Evolutionary conservation across 1,140 invertebrate species (phyloP).

Genomic region (Helicoverpa armigera): DNA sequence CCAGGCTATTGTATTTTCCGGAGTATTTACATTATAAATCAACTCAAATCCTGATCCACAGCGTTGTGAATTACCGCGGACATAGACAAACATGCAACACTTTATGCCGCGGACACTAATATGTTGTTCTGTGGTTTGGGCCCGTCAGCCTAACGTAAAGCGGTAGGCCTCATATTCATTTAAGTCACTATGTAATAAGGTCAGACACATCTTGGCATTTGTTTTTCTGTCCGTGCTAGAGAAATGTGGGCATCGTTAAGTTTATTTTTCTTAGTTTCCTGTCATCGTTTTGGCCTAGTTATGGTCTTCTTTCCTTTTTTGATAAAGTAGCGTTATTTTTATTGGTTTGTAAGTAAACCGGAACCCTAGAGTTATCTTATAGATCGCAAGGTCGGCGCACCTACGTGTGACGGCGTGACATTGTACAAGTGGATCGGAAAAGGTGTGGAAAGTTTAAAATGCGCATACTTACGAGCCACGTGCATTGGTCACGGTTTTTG

Average conservation of each 20-base stretch:
- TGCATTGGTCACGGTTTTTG: neutral
- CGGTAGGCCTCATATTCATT: conserved; percentile 39
- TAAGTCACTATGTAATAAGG: conserved; percentile 37
- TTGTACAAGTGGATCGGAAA: conserved; percentile 40
- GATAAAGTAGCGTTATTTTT: conserved; percentile 11
- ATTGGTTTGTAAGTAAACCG: neutral
- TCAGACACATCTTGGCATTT: conserved; percentile 29
- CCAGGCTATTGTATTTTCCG: neutral
- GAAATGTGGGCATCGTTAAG: conserved; percentile 12
- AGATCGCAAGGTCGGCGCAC: conserved; percentile 38
- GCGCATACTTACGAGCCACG: neutral
- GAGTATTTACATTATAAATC: conserved; percentile 24
- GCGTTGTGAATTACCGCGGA: conserved; percentile 15
- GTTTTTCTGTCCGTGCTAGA: conserved; percentile 7
- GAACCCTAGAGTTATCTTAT: conserved; percentile 15
- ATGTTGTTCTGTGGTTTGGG: conserved; percentile 37
- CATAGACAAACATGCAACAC: conserved; percentile 41
- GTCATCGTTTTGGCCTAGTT: neutral
- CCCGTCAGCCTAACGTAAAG: conserved; percentile 10
- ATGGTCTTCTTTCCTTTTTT: neutral
- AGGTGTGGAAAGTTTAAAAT: conserved; percentile 42
- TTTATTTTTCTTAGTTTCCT: neutral
- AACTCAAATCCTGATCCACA: conserved; percentile 10
- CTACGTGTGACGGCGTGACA: conserved; percentile 27
- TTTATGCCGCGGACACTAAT: conserved; percentile 29